Percentiles rank a stretch among this genome's conserved stretches.
These are phyloP conservation scores for Intoshia linei DNA, from an alignment of 1,140 invertebrate species.

Conservation along the genomic window DNA sequence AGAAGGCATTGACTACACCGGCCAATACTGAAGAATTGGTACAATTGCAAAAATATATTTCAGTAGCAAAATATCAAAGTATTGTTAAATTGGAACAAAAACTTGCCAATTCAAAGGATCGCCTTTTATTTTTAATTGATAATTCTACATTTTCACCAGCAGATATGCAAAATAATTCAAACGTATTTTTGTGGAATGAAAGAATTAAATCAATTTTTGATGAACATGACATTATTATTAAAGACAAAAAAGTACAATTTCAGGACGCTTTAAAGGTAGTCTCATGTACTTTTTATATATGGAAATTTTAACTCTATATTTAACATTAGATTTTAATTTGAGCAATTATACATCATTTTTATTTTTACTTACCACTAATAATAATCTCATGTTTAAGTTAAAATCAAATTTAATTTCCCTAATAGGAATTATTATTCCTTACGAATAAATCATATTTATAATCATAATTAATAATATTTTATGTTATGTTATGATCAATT, in stretches of 20 bases:
- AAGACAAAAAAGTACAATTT: constrained; percentile 48
- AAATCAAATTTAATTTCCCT: no score
- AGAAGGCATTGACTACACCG: constrained; percentile 40
- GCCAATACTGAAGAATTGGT: constrained; percentile 48
- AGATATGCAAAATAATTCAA: constrained; percentile 40
- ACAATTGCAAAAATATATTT: constrained; percentile 39
- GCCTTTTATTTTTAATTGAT: constrained; percentile 41
- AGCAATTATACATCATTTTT: not conserved
- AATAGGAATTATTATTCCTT: constrained; percentile 5
- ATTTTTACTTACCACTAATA: no score
- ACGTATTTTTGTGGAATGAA: constrained; percentile 48
- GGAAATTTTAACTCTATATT: not conserved
- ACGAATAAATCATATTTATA: not conserved
- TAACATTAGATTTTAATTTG: not conserved
- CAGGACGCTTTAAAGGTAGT: constrained; percentile 37
- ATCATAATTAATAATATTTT: not conserved
- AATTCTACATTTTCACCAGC: constrained; percentile 38
- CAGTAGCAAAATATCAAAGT: constrained; percentile 35
- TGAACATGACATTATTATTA: constrained; percentile 40
- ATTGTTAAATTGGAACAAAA: constrained; percentile 38
- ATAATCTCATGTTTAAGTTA: no score
- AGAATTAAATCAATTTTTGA: constrained; percentile 43
- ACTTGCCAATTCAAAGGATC: constrained; percentile 29
- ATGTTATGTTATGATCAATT: constrained; percentile 10
- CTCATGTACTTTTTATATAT: not conserved